These are phyloP conservation scores for Neodiprion lecontei DNA, from an alignment of 1,140 invertebrate species.

Conservation along the genomic window DNA sequence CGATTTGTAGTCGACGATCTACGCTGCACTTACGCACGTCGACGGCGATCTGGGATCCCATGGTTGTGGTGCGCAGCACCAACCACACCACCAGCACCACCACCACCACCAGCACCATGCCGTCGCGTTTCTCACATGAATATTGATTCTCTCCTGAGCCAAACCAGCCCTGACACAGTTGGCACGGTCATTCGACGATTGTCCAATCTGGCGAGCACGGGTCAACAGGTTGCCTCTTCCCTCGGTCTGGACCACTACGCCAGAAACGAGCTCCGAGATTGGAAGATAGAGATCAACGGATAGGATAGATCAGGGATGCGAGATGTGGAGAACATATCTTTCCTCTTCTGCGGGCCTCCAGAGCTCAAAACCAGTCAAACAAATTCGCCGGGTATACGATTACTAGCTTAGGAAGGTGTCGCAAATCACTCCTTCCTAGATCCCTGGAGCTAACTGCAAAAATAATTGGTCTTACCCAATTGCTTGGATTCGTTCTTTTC, in stretches of 20 bases:
- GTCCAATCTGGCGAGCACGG: not conserved
- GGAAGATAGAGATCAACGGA: no score
- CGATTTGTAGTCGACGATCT: conserved; percentile 38
- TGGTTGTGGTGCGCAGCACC: not conserved
- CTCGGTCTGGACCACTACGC: not conserved
- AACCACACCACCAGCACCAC: not conserved
- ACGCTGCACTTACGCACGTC: not conserved
- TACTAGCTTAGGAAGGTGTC: no score
- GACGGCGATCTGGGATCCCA: not conserved
- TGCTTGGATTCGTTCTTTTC: no score
- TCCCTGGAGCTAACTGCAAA: no score
- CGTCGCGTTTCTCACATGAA: not conserved
- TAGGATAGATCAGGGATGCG: no score
- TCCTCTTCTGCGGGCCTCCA: no score
- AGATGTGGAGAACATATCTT: no score
- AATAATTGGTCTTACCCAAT: no score
- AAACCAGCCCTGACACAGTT: conserved; percentile 2
- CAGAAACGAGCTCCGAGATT: no score
- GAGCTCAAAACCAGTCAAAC: no score
- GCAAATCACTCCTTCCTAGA: no score
- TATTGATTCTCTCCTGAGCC: not conserved
- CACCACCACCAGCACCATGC: not conserved
- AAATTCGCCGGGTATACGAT: no score
- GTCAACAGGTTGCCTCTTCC: not conserved
- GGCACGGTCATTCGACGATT: not conserved